phyloP scores from a whole-genome alignment of 92 coral and sea anemone genomes.

The Micromussa lordhowensis region DNA sequence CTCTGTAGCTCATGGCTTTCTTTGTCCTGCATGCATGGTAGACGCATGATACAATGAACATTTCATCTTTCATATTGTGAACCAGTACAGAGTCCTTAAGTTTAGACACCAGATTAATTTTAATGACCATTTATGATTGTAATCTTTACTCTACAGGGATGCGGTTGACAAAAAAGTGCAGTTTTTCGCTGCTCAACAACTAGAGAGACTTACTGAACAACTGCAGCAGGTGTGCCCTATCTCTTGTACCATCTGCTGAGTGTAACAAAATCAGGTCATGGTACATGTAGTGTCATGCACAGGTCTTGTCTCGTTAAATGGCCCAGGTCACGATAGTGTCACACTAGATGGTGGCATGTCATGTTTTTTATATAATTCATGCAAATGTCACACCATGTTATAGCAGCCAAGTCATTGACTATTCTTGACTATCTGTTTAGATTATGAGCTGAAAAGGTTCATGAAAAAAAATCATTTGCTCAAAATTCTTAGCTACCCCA shows the following conservation, averaged over 20 bases:
- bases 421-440: too few species aligned
- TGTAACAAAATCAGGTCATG: neutral
- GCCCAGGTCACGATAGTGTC: neutral
- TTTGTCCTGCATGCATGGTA: too few species aligned
- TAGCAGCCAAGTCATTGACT: neutral
- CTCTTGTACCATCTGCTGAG: neutral
- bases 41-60: too few species aligned
- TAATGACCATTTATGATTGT: neutral
- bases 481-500: too few species aligned
- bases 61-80: too few species aligned
- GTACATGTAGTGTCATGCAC: neutral
- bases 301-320: too few species aligned
- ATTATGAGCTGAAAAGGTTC: too few species aligned
- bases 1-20: too few species aligned
- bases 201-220: slow-evolving; percentile 62
- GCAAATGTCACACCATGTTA: neutral
- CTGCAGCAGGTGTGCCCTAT: slow-evolving; percentile 69
- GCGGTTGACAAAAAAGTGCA: slow-evolving; percentile 7
- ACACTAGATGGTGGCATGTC: too few species aligned
- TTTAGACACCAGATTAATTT: neutral
- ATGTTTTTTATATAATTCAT: too few species aligned
- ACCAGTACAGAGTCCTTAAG: neutral
- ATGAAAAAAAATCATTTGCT: too few species aligned
- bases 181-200: slow-evolving; percentile 43
- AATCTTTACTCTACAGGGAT: neutral